Base-by-base conservation (phyloP, 35 echinoderm and acorn worm genomes). In the Stichopus chloronotus region DNA sequence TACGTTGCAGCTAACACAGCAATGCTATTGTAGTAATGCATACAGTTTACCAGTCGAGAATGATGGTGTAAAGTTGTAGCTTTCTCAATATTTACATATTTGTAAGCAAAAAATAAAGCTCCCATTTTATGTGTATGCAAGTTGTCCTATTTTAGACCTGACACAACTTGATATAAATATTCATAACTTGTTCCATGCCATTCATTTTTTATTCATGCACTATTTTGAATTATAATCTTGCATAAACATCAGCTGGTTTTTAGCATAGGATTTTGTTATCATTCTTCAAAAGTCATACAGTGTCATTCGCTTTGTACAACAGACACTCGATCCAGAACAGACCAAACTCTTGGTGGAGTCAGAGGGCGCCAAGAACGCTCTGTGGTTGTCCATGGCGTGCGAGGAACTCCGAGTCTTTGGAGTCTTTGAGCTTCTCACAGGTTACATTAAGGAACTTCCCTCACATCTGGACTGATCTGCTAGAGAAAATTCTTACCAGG, bases 311-410 rank as follows among this genome's bases (percentile, higher is more conserved):
- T 43, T 43, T 43, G 30, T 85, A 85, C 82, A 7, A 17, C 30
- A 98, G 97, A 96, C 91, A 22, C 92, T 98, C 60, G 95, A 98
- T 54, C 80, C 95, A 23, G 91, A 95, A 60, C 97, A 98, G 61
- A 55, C 94, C n/a, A 53, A 92, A 8, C 54, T 96, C 6, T 76
- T 98, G 78, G 94, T 92, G 5, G 43, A 78, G 25, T 93, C 97
- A 43, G 77, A 86, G 22, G 97, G 97, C 87, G 95, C 97, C 12
- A 86, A 95, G 86, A 98, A 98, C 69, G 95, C 95, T 25, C 95
- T 98, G 13, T 98, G 97, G 97, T 84, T 98, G 92, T 94, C 94
- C 3, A 17, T 98, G 86, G 93, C 95, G n/a, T 98, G 97, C 72
- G 97, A 98, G 69, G 97, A 98, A 56, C 83, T 98, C 5, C 59